Evolutionary conservation across 2,888 invertebrate species (phyloP), one percentile per base, ranked within the genome.

Genomic region (Sympetrum striolatum): DNA sequence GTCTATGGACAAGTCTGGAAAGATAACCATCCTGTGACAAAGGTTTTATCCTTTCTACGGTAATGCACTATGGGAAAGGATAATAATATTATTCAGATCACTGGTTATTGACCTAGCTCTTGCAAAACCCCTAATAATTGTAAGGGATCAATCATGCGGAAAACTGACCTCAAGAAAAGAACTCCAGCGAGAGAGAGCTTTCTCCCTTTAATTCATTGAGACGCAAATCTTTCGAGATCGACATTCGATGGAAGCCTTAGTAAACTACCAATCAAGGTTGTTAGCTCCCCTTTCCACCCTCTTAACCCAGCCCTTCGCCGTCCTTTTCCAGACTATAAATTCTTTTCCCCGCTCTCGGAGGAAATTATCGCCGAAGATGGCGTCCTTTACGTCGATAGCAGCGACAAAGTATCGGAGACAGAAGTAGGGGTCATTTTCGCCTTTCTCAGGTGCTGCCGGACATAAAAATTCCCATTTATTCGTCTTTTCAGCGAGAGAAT

Each of bases 201-300:
- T 53, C 18, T 5, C 18, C 37, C 64, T n/a, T 86, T 58, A 31
- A 58, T 37, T 14, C 86, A 80, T 44, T 80, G 80, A 18, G 60
- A 64, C 60, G 35, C 15, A 86, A 18, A 86, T 60, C 86, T 48
- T n/a, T 37, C 60, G 37, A 44, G 35, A 58, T 58, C 58, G 82
- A 31, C 82, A 31, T 53, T 82, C 82, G 82, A 53, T 82, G 53
- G 82, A 82, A 82, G 58, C 58, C 58, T 82, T 81, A 58, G 14
- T 5, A 31, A 31, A 12, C 14, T 14, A 73, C 73, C 25, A 73
- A 73, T 73, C 31, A 31, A 53, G 31, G 58, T 35, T 35, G 53
- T 82, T 25, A 31, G 35, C 15, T 82, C 48, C 39, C n/a, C 48
- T 22, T 39, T 44, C 44, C 39, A 44, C n/a, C 48, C 22, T n/a